Percentiles rank a stretch among this genome's conserved stretches.
Evolutionary conservation across 1,140 invertebrate species (phyloP).

Genomic region (Magallana ariakensis): DNA sequence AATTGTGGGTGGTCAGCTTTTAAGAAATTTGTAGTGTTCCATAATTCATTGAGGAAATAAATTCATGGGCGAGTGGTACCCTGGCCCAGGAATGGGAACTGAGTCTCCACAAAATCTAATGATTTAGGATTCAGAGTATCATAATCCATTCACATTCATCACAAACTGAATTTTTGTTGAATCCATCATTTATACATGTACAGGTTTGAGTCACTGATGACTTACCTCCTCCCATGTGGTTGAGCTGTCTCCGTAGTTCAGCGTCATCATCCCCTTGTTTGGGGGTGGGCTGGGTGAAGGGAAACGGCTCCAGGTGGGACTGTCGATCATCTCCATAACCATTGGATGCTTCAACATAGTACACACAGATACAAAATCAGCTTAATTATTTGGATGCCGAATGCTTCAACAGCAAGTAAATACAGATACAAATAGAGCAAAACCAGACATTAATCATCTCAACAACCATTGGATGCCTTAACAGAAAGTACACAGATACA

Average conservation of each 20-base stretch:
- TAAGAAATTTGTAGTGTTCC: no score
- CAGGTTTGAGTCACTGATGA: no score
- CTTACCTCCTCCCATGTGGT: slow-evolving; percentile 92
- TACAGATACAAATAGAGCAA: slow-evolving; percentile 67
- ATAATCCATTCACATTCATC: background rate
- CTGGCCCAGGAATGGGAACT: no score
- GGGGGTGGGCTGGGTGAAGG: slow-evolving; percentile 77
- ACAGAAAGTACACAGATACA: slow-evolving; percentile 30
- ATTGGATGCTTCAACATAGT: background rate
- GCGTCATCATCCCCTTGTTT: slow-evolving; percentile 83
- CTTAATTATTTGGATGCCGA: no score
- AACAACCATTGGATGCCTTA: slow-evolving; percentile 62
- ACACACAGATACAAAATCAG: slow-evolving; percentile 29
- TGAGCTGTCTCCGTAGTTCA: slow-evolving; percentile 89
- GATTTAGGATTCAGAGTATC: background rate
- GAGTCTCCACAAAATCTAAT: no score
- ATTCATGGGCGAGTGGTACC: no score
- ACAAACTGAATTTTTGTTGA: no score
- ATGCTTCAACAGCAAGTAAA: no score
- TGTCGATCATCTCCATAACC: slow-evolving; percentile 74
- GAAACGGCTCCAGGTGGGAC: slow-evolving; percentile 77
- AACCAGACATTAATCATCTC: slow-evolving; percentile 71
- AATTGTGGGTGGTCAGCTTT: no score
- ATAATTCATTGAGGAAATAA: no score
- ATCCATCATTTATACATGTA: no score